A percentile compares a stretch with the other conserved stretches of the same genome.
Evolutionary conservation across 1,140 invertebrate species (phyloP).

Genomic region (Conus ventricosus): DNA sequence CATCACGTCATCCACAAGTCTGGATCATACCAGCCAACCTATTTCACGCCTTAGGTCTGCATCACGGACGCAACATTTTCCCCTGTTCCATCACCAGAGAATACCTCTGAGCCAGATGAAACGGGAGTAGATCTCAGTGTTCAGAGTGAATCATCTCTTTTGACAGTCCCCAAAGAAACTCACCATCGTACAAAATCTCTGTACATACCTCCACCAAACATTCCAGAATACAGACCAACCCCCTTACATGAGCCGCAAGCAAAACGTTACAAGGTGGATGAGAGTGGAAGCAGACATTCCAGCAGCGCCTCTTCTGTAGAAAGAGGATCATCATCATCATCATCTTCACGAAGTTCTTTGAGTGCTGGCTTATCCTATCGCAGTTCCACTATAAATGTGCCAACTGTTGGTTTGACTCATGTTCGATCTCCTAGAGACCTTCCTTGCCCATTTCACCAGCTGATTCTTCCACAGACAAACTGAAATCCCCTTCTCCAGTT

Average conservation of each 20-base stretch:
- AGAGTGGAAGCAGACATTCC: constrained; percentile 22
- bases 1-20: constrained; percentile 32
- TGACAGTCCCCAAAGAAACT: constrained; percentile 22
- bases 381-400: background rate
- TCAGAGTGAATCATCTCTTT: background rate
- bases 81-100: constrained; percentile 26
- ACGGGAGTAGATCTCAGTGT: background rate
- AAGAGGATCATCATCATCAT: background rate
- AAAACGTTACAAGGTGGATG: constrained; percentile 21
- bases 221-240: constrained; percentile 31
- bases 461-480: constrained; percentile 35
- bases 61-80: background rate
- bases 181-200: background rate
- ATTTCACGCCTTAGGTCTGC: background rate
- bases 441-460: constrained; percentile 29
- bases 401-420: constrained; percentile 6
- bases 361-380: background rate
- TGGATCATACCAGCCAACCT: background rate
- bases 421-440: constrained; percentile 18
- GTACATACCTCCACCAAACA: constrained; percentile 22
- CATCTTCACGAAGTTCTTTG: background rate
- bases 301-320: background rate
- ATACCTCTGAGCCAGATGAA: constrained; percentile 2
- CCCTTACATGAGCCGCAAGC: constrained; percentile 16
- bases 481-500: constrained; percentile 1